These are phyloP conservation scores for Tor tambroides DNA, from an alignment of 2,113 vertebrate genomes.

Conservation along the genomic window DNA sequence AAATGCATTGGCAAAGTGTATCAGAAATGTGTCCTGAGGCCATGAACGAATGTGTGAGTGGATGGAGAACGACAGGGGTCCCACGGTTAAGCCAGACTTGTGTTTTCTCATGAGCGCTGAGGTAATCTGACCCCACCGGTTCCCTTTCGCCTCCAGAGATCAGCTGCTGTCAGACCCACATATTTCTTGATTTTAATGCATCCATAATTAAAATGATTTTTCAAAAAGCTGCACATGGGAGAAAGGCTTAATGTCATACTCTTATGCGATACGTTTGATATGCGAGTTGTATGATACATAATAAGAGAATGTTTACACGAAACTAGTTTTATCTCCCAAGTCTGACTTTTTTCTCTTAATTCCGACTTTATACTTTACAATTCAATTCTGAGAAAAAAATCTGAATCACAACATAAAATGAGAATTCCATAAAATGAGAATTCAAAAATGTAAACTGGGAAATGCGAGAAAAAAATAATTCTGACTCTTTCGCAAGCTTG, in stretches of 20 bases:
- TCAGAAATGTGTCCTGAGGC: neutral
- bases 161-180: slow-evolving; percentile 4
- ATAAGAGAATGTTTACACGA: neutral
- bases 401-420: no score
- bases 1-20: slow-evolving; percentile 1
- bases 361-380: no score
- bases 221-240: slow-evolving; percentile 50
- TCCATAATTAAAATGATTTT: slow-evolving; percentile 56
- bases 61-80: slow-evolving; percentile 3
- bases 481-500: no score
- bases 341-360: no score
- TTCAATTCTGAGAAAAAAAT: no score
- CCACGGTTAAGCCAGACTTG: neutral
- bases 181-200: slow-evolving; percentile 62
- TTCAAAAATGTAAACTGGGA: no score
- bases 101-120: slow-evolving; percentile 25
- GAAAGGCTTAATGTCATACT: slow-evolving; percentile 36
- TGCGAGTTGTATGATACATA: neutral
- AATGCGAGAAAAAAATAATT: no score
- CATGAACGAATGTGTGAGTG: neutral
- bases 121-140: slow-evolving; percentile 17
- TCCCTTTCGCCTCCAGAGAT: neutral
- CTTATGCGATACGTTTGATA: slow-evolving; percentile 25
- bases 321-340: neutral
- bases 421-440: no score